Evolutionary conservation across 2,797 vertebrate genomes (phyloP).

Genomic region (Antennarius maculatus): DNA sequence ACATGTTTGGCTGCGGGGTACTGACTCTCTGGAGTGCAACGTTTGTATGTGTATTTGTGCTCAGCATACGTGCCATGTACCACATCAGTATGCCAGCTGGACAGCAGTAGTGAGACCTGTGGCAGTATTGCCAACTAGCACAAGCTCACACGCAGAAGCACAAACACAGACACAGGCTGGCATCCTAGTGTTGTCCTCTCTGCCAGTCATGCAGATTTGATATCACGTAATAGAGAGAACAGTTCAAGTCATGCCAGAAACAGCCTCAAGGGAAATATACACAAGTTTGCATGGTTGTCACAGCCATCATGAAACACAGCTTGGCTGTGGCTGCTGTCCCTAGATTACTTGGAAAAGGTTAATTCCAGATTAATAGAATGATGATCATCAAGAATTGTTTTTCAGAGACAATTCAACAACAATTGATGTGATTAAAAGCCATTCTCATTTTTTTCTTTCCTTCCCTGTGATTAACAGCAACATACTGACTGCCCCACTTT

Average conservation of each 20-base stretch:
- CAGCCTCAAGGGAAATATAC: conserved; percentile 37
- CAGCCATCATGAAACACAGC: conserved; percentile 14
- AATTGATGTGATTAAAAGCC: conserved; percentile 9
- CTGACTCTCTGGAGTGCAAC: conserved; percentile 31
- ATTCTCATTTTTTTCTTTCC: neutral
- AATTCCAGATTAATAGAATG: conserved; percentile 56
- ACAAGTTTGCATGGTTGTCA: conserved; percentile 11
- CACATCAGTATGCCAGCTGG: conserved; percentile 57
- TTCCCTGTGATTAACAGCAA: too few species aligned
- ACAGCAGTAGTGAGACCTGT: conserved; percentile 54
- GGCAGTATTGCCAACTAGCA: conserved; percentile 3
- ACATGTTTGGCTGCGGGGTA: conserved; percentile 24
- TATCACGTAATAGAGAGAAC: conserved; percentile 48
- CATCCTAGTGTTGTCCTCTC: conserved; percentile 23
- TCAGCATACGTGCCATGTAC: conserved; percentile 53
- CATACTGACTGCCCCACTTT: too few species aligned
- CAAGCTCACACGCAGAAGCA: conserved; percentile 24
- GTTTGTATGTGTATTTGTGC: conserved; percentile 18
- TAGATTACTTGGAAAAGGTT: conserved; percentile 53
- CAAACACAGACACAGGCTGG: conserved; percentile 37
- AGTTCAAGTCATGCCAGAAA: conserved; percentile 36
- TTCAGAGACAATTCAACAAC: conserved; percentile 18
- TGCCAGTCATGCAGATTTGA: conserved; percentile 62
- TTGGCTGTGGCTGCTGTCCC: conserved; percentile 23
- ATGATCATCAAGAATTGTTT: conserved; percentile 40